Evolutionary conservation across 30 jellyfish, hydroid and myxozoan species (phyloP).

Genomic region (Aurelia sp.): DNA sequence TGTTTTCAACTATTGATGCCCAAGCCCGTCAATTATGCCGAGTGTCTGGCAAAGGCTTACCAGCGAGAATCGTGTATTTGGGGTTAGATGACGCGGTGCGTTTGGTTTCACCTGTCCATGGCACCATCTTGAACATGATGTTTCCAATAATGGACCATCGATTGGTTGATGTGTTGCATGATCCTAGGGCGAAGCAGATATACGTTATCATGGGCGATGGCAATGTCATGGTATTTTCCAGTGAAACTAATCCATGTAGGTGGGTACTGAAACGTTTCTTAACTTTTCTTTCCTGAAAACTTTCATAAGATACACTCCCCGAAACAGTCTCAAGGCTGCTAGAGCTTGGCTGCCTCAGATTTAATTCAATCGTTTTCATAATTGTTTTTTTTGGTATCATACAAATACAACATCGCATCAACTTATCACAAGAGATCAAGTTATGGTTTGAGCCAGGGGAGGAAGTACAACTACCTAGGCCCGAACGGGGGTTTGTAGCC

Average conservation of each 20-base stretch:
- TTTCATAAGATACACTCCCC: not conserved
- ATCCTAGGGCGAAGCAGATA: slow-evolving; percentile 32
- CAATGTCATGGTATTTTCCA: slow-evolving; percentile 76
- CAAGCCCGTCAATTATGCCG: slow-evolving; percentile 38
- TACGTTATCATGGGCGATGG: slow-evolving; percentile 65
- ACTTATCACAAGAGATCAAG: too few species aligned
- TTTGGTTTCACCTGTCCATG: slow-evolving; percentile 91
- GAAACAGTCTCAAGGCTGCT: too few species aligned
- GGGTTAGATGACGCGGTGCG: slow-evolving; percentile 95
- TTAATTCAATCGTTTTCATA: too few species aligned
- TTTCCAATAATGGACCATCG: slow-evolving; percentile 78
- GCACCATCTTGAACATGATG: slow-evolving; percentile 71
- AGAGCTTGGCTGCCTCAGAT: too few species aligned
- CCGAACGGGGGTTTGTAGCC: too few species aligned
- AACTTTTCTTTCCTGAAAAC: not conserved
- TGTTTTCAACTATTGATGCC: slow-evolving; percentile 79
- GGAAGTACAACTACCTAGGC: too few species aligned
- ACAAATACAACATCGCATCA: too few species aligned
- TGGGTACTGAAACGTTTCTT: slow-evolving; percentile 11
- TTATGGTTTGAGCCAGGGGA: too few species aligned
- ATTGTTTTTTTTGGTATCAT: too few species aligned
- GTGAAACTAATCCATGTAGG: slow-evolving; percentile 97
- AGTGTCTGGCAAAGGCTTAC: slow-evolving; percentile 17
- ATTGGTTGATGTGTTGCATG: slow-evolving; percentile 66
- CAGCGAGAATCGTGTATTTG: slow-evolving; percentile 61